Conservation (phyloP, 2,888 invertebrate species). For the Leptinotarsa juncta region DNA sequence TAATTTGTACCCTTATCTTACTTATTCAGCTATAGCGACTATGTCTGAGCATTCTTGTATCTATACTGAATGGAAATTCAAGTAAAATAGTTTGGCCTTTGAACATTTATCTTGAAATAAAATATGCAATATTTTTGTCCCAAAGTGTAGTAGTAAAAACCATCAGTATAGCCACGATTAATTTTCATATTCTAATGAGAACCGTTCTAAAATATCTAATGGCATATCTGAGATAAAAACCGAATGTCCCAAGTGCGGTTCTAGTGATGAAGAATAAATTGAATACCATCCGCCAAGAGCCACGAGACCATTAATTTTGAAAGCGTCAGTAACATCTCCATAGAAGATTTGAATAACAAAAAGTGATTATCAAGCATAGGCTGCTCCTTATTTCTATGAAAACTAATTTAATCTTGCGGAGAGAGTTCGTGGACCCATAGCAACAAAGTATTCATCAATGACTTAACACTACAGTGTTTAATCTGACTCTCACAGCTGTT, state of each 20-base stretch:
- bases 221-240: conserved; percentile 12
- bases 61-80: no score
- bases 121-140: no score
- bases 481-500: neutral
- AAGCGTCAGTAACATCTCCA: conserved; percentile 7
- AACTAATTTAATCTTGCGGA: neutral
- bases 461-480: neutral
- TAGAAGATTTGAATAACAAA: conserved; percentile 11
- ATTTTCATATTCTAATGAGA: neutral
- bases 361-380: neutral
- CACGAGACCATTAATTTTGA: neutral
- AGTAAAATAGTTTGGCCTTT: no score
- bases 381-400: conserved; percentile 1
- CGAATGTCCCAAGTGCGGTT: neutral
- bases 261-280: neutral
- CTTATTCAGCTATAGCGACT: no score
- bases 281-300: neutral
- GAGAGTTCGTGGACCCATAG: neutral
- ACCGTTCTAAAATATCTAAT: neutral
- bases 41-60: no score
- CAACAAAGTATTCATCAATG: neutral
- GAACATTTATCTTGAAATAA: no score
- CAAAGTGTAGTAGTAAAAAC: no score
- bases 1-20: no score
- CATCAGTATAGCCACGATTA: no score